Conservation (phyloP, 2,113 vertebrate species). For the Strix uralensis region DNA sequence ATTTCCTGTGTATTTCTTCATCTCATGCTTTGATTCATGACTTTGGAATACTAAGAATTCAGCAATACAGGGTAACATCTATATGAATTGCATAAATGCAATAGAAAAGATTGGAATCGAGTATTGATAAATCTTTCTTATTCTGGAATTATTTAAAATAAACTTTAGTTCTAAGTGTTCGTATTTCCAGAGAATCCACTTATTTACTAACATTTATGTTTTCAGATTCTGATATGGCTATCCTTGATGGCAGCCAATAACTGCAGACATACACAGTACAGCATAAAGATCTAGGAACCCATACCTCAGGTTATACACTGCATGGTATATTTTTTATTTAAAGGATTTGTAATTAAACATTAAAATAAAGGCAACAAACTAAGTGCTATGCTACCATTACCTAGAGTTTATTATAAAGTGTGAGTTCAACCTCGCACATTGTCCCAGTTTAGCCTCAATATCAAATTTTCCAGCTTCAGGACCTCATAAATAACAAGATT, state of each 20-base stretch:
- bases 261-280: background rate
- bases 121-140: background rate
- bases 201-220: background rate
- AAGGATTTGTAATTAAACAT: background rate
- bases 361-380: background rate
- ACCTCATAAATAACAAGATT: constrained; percentile 33
- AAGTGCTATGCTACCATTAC: background rate
- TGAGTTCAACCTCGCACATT: background rate
- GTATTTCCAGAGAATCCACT: background rate
- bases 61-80: background rate
- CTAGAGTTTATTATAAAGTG: background rate
- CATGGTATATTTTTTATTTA: background rate
- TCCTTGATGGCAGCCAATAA: background rate
- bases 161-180: background rate
- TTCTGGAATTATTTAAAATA: background rate
- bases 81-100: background rate
- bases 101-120: background rate
- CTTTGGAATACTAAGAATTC: background rate
- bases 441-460: background rate
- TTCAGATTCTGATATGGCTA: background rate
- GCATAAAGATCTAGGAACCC: background rate
- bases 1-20: background rate
- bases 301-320: background rate
- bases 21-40: background rate
- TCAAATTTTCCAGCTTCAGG: constrained; percentile 1